Evolutionary conservation across 2,113 vertebrate species (phyloP).

Genomic region (Myxocyprinus asiaticus): DNA sequence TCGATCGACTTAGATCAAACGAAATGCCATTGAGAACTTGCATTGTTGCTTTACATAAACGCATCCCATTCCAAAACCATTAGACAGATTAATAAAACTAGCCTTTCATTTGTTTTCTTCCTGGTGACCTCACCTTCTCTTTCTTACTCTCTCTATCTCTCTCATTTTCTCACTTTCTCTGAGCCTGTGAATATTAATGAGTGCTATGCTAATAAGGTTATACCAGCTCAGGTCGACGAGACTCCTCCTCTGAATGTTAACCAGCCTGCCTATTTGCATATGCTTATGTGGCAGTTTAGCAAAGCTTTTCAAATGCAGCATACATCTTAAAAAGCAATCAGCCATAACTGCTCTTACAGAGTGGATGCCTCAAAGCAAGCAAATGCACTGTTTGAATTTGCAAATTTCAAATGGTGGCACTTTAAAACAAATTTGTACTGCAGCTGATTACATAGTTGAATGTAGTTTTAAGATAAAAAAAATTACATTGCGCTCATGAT

Average conservation of each 20-base stretch:
- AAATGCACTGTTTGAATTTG: not conserved
- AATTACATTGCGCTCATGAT: too few species aligned
- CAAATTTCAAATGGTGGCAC: not conserved
- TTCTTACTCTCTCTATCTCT: not conserved
- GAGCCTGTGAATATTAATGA: slow-evolving; percentile 71
- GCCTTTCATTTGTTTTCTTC: slow-evolving; percentile 37
- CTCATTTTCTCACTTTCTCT: not conserved
- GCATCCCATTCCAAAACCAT: slow-evolving; percentile 46
- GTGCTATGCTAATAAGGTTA: slow-evolving; percentile 71
- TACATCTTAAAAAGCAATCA: not conserved
- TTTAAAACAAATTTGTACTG: too few species aligned
- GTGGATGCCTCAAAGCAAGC: not conserved
- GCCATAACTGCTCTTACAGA: slow-evolving; percentile 13
- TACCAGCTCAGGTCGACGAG: slow-evolving; percentile 66
- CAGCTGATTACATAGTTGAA: too few species aligned
- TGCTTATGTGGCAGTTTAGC: slow-evolving; percentile 69
- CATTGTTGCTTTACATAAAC: slow-evolving; percentile 52
- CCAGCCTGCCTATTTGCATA: slow-evolving; percentile 73
- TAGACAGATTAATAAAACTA: slow-evolving; percentile 44
- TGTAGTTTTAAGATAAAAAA: too few species aligned
- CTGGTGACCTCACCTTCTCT: slow-evolving; percentile 21
- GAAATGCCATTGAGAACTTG: slow-evolving; percentile 25
- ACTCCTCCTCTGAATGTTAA: slow-evolving; percentile 80
- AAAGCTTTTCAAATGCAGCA: slow-evolving; percentile 62
- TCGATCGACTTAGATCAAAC: slow-evolving; percentile 51